Base-by-base conservation (phyloP, 2,888 invertebrate species). In the Tenthredo mesomela region DNA sequence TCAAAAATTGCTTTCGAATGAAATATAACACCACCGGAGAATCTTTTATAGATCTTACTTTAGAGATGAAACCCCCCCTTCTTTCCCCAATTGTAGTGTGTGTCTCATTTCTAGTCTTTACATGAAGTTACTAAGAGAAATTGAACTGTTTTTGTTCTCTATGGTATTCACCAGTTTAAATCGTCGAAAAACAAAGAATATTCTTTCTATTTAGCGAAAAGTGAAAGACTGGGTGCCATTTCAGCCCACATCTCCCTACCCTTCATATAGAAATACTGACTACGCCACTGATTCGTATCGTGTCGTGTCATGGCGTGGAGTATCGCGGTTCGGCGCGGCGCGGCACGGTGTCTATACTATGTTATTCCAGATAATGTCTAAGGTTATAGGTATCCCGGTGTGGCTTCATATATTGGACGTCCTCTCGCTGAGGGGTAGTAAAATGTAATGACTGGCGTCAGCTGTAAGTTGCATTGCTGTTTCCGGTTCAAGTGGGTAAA, bases 381-480 rank as follows among this genome's bases (percentile, higher is more conserved):
- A 67, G 82, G 82, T 82, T 82, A 82, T 67, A 80, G 80, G 80
- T 61, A 80, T 80, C 61, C 80, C 80, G 61, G 61, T 40, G 82
- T 67, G 82, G 61, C 82, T 82, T 67, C 65, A 82, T 82, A 82
- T 67, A 82, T 80, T 65, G 67, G 67, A 67, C 43, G 82, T 43
- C 82, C 47, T 67, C 65, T 33, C 47, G 65, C 47, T 82, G 47
- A 67, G 37, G 54, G 82, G 82, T 67, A 82, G 82, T 82, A 82
- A 82, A 82, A 82, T 82, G 82, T 82, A 82, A 82, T 82, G 82
- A 82, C 82, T 82, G 82, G 82, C 82, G 82, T 82, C 82, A 82
- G 82, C 82, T 82, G 82, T 82, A 82, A 82, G 82, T 82, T 82
- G 82, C 82, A 82, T 82, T 82, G 82, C 82, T 40, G 82, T 21